Base-by-base conservation (phyloP, 2,888 invertebrate species). In the Endomychus coccineus region DNA sequence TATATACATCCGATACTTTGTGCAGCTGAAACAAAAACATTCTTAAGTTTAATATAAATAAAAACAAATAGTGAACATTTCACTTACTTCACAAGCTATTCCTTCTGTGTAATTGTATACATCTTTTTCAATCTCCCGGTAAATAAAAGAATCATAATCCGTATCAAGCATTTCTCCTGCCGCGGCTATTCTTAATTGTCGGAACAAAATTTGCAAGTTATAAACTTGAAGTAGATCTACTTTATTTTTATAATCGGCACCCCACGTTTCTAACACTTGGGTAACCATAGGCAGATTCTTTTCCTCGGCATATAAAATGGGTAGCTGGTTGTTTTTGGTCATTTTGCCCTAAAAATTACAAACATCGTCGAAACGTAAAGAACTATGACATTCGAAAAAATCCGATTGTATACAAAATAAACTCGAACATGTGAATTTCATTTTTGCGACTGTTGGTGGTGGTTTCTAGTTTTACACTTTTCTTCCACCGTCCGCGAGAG, bases 121-220 rank as follows among this genome's bases (percentile, higher is more conserved):
- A 41, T 70, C 68, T 41, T 61, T 68, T 7, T 52, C 51, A n/a
- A 70, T 48, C 44, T 64, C 62, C 2, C 48, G 39, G 14, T 51
- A 47, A 5, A 63, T 62, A 23, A 48, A 48, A 4, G 55, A 51
- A 12, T 52, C 44, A 1, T 46, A 36, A 1, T 40, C 42, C 52
- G 54, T 52, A 14, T 52, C 49, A 4, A 23, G 21, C 5, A 16
- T 6, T 4, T 46, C 39, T 6, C 43, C 47, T 12, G 51, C 47
- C 2, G 45, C 48, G 7, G 50, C 44, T 34, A 62, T 64, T 16
- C 51, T 49, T 7, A 68, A 30, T 4, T 44, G 34, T 2, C 44
- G 46, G 34, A 67, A 67, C 39, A 69, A 42, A 4, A 51, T 47
- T 35, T 65, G 59, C 6, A 67, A 42, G 15, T 56, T 55, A 37